Conservation (phyloP, 2,797 vertebrate species). For the Dendrocincla fuliginosa region DNA sequence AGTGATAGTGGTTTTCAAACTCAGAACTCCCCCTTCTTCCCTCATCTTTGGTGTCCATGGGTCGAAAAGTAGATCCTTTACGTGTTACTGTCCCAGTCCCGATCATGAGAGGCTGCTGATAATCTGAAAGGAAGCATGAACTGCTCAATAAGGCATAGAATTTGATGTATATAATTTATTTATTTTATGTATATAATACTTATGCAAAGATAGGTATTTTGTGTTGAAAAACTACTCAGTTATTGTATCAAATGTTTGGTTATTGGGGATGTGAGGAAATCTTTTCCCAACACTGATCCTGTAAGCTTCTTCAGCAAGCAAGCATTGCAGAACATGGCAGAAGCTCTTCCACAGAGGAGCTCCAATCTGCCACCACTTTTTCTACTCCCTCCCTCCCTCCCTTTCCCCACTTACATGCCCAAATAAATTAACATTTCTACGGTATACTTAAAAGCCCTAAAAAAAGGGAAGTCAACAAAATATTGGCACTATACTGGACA, state of each 20-base stretch:
- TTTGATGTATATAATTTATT: neutral
- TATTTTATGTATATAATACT: neutral
- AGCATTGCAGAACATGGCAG: neutral
- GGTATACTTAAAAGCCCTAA: neutral
- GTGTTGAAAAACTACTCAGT: neutral
- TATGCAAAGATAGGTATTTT: neutral
- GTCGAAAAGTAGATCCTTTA: conserved; percentile 88
- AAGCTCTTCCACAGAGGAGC: neutral
- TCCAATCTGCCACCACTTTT: neutral
- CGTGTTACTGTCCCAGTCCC: conserved; percentile 83
- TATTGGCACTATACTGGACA: neutral
- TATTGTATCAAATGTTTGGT: neutral
- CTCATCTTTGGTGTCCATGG: conserved; percentile 79
- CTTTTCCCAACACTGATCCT: fast-evolving
- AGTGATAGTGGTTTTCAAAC: conserved; percentile 77
- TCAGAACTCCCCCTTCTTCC: conserved; percentile 55
- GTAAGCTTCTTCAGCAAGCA: neutral
- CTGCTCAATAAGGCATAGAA: neutral
- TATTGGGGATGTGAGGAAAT: neutral
- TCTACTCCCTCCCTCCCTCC: neutral
- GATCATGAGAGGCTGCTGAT: conserved; percentile 85
- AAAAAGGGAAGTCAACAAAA: neutral
- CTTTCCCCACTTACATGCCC: neutral
- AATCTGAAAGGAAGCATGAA: conserved; percentile 74
- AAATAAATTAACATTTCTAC: neutral